Evolutionary conservation across 2,888 invertebrate species (phyloP), one percentile per base, ranked within the genome.

Genomic region (Drosophila emarginata): DNA sequence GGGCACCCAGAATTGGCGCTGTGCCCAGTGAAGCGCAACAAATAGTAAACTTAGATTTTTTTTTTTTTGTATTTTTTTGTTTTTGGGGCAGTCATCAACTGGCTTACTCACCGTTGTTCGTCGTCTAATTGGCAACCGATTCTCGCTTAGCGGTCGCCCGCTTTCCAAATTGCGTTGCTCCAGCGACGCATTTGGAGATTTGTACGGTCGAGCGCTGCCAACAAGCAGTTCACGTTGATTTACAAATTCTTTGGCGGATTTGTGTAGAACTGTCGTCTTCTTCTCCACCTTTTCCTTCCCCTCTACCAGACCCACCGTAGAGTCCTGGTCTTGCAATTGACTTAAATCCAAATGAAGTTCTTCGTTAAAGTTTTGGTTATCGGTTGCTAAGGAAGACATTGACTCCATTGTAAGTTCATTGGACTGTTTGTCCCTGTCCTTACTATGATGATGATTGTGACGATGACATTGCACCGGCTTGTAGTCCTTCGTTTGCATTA

Each of bases 131-230:
- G 87, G 81, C 70, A 88, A 75, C 36, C 87, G 85, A 76, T 88
- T 88, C 82, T 88, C 84, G 67, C 84, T 84, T 56, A 74, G 87
- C 59, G 84, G 88, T 11, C 89, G 87, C 57, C 75, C 76, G 75
- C 68, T 75, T 65, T 84, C 74, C 70, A 76, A 75, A 73, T 64
- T 69, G 61, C 74, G 67, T 53, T 68, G 52, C 63, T 45, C 45
- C 18, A 78, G 21, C 67, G 88, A 73, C 61, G 57, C 86, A 88
- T 88, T 78, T 70, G 87, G 81, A 32, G 82, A 79, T 76, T 81
- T 88, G 58, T 87, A 87, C 64, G 66, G 80, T 57, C 84, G 85
- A 40, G 81, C 76, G 52, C 80, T 86, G 54, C 82, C 78, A 68
- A 79, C 72, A 51, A 79, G 74, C 51, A 89, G 71, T 60, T 89